Evolutionary conservation across 2,797 vertebrate genomes (phyloP), one percentile per base, ranked within the genome.

Genomic region (Aeoliscus strigatus): DNA sequence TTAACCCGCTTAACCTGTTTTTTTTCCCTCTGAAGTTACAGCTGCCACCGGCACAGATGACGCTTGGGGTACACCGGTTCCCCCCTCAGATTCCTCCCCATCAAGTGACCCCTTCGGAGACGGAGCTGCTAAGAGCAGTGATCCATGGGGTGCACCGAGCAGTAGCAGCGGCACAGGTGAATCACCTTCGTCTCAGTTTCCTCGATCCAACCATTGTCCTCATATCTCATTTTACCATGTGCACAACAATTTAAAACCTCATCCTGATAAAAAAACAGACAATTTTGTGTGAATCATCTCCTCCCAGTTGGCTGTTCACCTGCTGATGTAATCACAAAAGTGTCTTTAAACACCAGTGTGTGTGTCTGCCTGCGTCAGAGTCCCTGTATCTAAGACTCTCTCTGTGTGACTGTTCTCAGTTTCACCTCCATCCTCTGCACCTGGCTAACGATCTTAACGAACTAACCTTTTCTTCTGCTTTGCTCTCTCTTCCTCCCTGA

Each of bases 41-140:
- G 74, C 78, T 63, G 60, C 80, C 3, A 56, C 51, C 18, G 50
- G 44, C 23, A 38, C 70, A 9, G 81, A 70, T 21, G 82, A 86
- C 30, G 81, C 84, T 0, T 88, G 86, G 85, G 87, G 86, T 15
- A 52, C 58, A 5, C 54, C 81, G 4, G 64, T 87, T 37, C 75
- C 67, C 1, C 54, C 82, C 17, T 71, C 65, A 16, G 53, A 82
- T 40, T 41, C 72, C 10, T 85, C 75, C 9, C 45, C 70, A 2
- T 51, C 70, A 1, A 42, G 26, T 12, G 81, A 94, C 71, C 94
- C 93, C 4, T 98, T 95, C 85, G 89, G 90, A 37, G 88, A 86
- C 11, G 78, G 74, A 34, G 75, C 59, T 9, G 33, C 84, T 35
- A 76, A 88, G 46, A 61, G 70, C 61, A 66, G 26, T 1, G 90